phyloP scores from a whole-genome alignment of 2,797 vertebrate species.

The Thalassophryne amazonica region DNA sequence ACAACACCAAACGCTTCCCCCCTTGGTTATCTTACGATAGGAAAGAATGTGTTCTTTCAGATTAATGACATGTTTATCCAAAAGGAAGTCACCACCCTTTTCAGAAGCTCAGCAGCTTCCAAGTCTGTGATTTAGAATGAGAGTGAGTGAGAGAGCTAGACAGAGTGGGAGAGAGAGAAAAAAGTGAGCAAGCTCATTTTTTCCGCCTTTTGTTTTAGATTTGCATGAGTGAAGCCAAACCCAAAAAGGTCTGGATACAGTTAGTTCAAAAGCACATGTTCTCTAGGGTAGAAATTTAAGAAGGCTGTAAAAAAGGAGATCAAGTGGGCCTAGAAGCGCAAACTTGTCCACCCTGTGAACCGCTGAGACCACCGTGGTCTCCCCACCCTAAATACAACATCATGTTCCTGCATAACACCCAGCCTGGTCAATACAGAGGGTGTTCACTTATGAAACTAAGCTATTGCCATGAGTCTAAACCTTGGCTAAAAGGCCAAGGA shows the following conservation, averaged over 20 bases:
- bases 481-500: too few species aligned
- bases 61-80: constrained; percentile 98
- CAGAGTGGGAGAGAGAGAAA: constrained; percentile 11
- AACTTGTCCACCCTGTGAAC: constrained; percentile 39
- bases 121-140: constrained; percentile 74
- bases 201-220: constrained; percentile 24
- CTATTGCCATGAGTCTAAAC: constrained; percentile 4
- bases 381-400: constrained; percentile 66
- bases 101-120: constrained; percentile 88
- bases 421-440: constrained; percentile 17
- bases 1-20: constrained; percentile 75
- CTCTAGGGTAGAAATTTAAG: constrained; percentile 5
- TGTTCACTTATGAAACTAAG: constrained; percentile 24
- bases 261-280: constrained; percentile 13
- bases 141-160: constrained; percentile 54
- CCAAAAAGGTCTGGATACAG: constrained; percentile 3
- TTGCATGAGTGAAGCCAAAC: constrained; percentile 19
- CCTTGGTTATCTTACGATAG: constrained; percentile 92
- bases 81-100: constrained; percentile 98
- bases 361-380: constrained; percentile 29
- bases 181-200: background rate
- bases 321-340: constrained; percentile 13
- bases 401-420: constrained; percentile 36
- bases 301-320: constrained; percentile 22
- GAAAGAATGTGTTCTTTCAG: constrained; percentile 94